phyloP scores from a whole-genome alignment of 2,797 vertebrate genomes.

The Alectoris magna region DNA sequence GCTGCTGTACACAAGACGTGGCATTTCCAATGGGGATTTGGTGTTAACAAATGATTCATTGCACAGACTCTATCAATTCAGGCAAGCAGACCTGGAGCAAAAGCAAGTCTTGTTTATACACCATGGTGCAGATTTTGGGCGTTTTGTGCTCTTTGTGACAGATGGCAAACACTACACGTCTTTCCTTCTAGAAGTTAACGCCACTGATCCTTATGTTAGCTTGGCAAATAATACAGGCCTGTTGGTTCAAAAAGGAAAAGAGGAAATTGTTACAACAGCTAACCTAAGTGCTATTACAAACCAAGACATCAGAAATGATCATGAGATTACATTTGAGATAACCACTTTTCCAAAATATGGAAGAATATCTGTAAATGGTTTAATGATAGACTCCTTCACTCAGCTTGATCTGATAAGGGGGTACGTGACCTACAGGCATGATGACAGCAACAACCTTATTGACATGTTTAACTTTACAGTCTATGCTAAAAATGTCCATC shows the following conservation, averaged over 20 bases:
- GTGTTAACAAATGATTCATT: conserved; percentile 85
- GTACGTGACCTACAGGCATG: conserved; percentile 83
- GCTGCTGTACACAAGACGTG: conserved; percentile 87
- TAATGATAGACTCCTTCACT: conserved; percentile 81
- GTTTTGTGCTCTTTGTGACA: conserved; percentile 91
- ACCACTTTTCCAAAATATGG: conserved; percentile 82
- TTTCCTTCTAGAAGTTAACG: conserved; percentile 87
- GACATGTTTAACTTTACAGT: conserved; percentile 86
- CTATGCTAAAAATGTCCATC: conserved; percentile 76
- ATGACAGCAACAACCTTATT: conserved; percentile 81
- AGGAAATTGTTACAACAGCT: conserved; percentile 74
- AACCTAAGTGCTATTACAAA: conserved; percentile 90
- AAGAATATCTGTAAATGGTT: conserved; percentile 76
- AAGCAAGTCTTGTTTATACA: conserved; percentile 88
- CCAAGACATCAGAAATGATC: conserved; percentile 85
- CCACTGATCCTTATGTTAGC: conserved; percentile 85
- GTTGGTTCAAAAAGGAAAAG: conserved; percentile 87
- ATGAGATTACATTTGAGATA: conserved; percentile 81
- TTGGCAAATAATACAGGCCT: conserved; percentile 87
- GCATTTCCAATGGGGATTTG: conserved; percentile 92
- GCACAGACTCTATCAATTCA: conserved; percentile 89
- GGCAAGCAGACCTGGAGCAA: conserved; percentile 85
- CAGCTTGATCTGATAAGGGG: conserved; percentile 82
- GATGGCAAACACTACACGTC: conserved; percentile 90
- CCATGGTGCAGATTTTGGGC: conserved; percentile 82